Base-by-base conservation (phyloP, 2,113 vertebrate genomes). In the Phainopepla nitens region DNA sequence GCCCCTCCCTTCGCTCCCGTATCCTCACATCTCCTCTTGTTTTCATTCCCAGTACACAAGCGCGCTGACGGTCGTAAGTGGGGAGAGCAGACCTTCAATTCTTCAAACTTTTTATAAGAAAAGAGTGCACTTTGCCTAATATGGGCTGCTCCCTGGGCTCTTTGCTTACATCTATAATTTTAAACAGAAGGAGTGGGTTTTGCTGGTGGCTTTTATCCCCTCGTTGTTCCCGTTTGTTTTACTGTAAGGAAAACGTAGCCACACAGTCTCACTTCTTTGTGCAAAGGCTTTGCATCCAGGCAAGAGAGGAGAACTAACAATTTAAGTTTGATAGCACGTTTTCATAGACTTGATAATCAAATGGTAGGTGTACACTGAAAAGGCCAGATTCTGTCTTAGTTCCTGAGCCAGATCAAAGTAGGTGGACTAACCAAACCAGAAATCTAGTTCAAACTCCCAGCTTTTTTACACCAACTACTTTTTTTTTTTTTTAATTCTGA, bases 101-200 rank as follows among this genome's bases (percentile, higher is more conserved):
- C 97, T 95, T 94, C 96, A 93, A 94, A 82, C 86, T 96, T 98
- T 98, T 98, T 97, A 97, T 97, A 97, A 97, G 97, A 98, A 97
- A 97, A 97, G 97, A 88, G 94, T 96, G 94, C 92, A 94, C 96
- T 95, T 98, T 98, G 92, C 97, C 97, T 98, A 97, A 97, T 98
- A 98, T 97, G 97, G 97, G 82, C 95, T 97, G 97, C 92, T 96
- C 73, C 82, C 88, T 84, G 91, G 75, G 90, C 93, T 96, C 95
- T 96, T 95, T 97, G 96, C 95, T 97, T 97, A 97, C 92, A 97
- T 94, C 78, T 96, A 19, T 91, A 96, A 95, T 96, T 97, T 96
- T 97, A 97, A 97, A 97, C 97, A 97, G 93, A 96, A 95, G 96
- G 96, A 96, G 76, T 93, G 72, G 77, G 94, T 44, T 94, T 95